Evolutionary conservation across 64 coral and sea anemone species (phyloP).

Genomic region (Stichodactyla mertensii): DNA sequence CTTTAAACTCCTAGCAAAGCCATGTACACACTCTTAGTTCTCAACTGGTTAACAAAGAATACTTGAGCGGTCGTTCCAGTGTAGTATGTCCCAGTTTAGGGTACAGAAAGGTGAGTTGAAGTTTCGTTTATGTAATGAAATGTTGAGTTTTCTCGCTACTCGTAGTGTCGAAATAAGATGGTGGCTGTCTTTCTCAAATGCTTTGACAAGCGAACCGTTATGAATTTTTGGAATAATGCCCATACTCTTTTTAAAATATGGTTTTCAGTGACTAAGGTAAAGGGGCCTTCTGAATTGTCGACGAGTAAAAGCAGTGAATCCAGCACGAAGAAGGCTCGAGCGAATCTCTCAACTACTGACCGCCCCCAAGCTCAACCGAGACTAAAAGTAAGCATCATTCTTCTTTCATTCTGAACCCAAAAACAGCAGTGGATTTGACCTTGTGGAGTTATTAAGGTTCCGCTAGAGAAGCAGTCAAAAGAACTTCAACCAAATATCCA

Average conservation of each 20-base stretch:
- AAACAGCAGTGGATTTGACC: not conserved
- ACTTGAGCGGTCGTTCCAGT: not conserved
- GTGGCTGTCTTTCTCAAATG: not conserved
- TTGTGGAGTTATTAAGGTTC: not conserved
- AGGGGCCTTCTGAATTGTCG: conserved; percentile 46
- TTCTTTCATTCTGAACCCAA: not conserved
- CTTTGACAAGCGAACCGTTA: not conserved
- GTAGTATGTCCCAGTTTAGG: conserved; percentile 63
- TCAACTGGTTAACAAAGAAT: not conserved
- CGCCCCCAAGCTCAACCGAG: conserved; percentile 21
- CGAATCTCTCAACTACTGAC: conserved; percentile 11
- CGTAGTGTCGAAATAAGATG: not conserved
- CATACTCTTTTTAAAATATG: not conserved
- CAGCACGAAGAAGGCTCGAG: conserved; percentile 29
- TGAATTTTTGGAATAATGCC: not conserved
- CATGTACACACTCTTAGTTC: conserved; percentile 21
- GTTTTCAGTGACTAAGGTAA: conserved; percentile 54
- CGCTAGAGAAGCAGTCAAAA: not conserved
- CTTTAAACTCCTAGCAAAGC: conserved; percentile 1
- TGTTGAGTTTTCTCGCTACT: not conserved
- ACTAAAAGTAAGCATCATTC: conserved; percentile 11
- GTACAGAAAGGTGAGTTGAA: conserved; percentile 48
- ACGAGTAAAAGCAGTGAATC: conserved; percentile 7
- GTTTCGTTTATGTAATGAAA: not conserved
- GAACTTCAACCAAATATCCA: not conserved